Evolutionary conservation across 2,797 vertebrate species (phyloP).

Genomic region (Smutsia gigantea): DNA sequence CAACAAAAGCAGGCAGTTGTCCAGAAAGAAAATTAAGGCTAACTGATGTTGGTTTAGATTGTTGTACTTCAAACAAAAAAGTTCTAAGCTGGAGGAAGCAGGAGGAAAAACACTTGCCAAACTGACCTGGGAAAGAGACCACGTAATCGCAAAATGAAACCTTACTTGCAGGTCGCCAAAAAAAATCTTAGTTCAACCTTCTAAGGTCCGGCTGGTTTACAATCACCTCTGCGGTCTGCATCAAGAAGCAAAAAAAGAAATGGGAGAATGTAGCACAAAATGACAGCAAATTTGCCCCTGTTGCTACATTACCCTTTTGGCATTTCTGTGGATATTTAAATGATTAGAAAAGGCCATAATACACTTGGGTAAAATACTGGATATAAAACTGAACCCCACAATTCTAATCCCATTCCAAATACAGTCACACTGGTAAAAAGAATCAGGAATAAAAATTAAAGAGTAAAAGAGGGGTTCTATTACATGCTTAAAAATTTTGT

Average conservation of each 20-base stretch:
- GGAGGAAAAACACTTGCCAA: background rate
- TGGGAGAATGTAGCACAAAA: background rate
- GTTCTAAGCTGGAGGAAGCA: background rate
- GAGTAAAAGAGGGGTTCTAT: background rate
- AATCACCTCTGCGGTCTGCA: background rate
- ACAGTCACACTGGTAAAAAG: background rate
- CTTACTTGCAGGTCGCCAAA: background rate
- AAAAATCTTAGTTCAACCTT: background rate
- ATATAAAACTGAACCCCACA: background rate
- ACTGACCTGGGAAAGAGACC: background rate
- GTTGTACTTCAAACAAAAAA: background rate
- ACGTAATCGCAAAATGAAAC: background rate
- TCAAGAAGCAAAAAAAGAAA: background rate
- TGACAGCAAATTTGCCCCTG: background rate
- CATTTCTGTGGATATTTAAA: slow-evolving; percentile 35
- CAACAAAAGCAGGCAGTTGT: slow-evolving; percentile 9
- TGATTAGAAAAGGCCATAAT: background rate
- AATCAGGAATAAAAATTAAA: background rate
- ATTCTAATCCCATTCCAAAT: background rate
- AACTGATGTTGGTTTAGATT: background rate
- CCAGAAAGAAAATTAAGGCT: slow-evolving; percentile 2
- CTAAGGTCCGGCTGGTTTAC: background rate
- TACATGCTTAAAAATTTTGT: background rate
- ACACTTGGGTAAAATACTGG: background rate
- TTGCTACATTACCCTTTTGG: background rate